A percentile compares a stretch with the other conserved stretches of the same genome.
Evolutionary conservation across 2,888 invertebrate genomes (phyloP).

Genomic region (Scaptomyza caliginosa): DNA sequence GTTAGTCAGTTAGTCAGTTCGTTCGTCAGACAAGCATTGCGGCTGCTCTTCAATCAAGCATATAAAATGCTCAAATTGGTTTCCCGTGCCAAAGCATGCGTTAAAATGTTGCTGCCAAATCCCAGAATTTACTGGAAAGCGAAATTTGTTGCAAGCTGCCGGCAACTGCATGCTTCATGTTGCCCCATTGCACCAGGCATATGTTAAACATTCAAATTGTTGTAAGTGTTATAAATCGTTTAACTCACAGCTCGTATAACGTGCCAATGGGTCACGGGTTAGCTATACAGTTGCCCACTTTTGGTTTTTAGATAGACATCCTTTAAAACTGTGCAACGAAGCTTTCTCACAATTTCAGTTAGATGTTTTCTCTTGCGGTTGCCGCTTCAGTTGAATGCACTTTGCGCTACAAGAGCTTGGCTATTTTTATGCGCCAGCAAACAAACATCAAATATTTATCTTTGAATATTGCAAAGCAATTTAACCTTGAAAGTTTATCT

Average conservation of each 20-base stretch:
- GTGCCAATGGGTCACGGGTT: neutral
- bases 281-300: neutral
- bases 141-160: conserved; percentile 21
- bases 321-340: neutral
- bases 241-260: neutral
- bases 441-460: conserved; percentile 50
- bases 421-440: conserved; percentile 31
- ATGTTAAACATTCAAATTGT: neutral
- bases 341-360: neutral
- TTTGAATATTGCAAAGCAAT: conserved; percentile 23
- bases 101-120: conserved; percentile 46
- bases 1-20: neutral
- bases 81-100: conserved; percentile 55
- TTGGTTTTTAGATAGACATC: neutral
- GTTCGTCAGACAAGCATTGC: conserved; percentile 19
- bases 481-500: conserved; percentile 10
- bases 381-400: conserved; percentile 10
- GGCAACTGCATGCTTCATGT: conserved; percentile 5
- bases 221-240: neutral
- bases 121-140: conserved; percentile 1
- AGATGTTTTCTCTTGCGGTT: neutral
- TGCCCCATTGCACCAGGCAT: conserved; percentile 5
- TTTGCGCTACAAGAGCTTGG: conserved; percentile 4
- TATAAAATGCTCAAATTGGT: conserved; percentile 53
- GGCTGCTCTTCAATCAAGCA: conserved; percentile 32